Evolutionary conservation across 1,140 invertebrate species (phyloP), one percentile per base, ranked within the genome.

Genomic region (Asbolus verrucosus): DNA sequence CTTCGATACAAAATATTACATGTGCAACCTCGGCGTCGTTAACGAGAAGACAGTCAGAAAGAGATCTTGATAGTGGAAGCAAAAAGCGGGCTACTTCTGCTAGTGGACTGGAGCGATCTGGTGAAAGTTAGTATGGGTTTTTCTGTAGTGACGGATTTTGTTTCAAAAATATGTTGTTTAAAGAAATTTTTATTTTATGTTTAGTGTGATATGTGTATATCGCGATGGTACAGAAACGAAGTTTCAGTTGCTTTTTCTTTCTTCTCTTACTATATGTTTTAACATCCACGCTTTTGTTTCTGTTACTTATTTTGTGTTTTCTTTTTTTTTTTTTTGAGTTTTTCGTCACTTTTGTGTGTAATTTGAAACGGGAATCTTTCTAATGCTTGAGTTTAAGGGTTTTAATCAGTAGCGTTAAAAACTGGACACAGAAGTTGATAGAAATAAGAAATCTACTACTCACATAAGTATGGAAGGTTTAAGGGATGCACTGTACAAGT

Each of bases 1-100:
- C 92, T 77, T 94, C 92, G 72, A 94, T 92, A 69, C 92, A 91
- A 72, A 94, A 94, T 83, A 92, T 95, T 86, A 82, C 83, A 9
- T 74, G 77, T 65, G 78, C 77, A 59, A 74, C 78, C n/a, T 78
- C 75, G 62, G 87, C 88, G 46, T 89, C 90, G 73, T 85, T 94
- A 73, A 91, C 91, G 60, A 89, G 92, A 83, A 87, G 92, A 78
- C 91, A 91, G 73, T 93, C 91, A 38, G 92, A 93, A 80, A 85
- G 92, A 36, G 92, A 94, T 77, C 83, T 93, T 63, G 87, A 88
- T 73, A 90, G 91, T 71, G 90, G 89, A 75, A 91, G 90, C 80
- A 94, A 93, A 81, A 94, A 94, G 84, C 87, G 91, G 75, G 90
- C 90, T 50, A 91, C 89, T 46, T 92, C 91, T 46, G 91, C 91